A percentile compares a stretch with the other conserved stretches of the same genome.
These are phyloP conservation scores for Myripristis jacobus DNA, from an alignment of 2,797 vertebrate species.

Conservation along the genomic window DNA sequence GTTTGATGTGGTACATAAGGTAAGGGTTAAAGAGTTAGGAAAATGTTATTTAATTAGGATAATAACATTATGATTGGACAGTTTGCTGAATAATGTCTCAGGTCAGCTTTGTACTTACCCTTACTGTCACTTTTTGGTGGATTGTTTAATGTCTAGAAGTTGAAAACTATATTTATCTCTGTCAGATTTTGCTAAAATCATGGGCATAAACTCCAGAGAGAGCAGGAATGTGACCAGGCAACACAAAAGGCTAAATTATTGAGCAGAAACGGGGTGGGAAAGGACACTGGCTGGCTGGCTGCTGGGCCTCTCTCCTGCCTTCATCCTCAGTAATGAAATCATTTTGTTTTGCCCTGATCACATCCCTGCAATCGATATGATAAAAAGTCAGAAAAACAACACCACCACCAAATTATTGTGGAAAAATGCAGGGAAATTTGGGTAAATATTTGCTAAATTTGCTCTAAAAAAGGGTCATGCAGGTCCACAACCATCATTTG, in stretches of 20 bases:
- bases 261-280: too few species aligned
- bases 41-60: constrained; percentile 23
- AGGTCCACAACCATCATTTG: too few species aligned
- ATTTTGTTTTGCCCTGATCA: too few species aligned
- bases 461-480: too few species aligned
- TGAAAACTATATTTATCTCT: neutral
- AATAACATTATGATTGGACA: neutral
- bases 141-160: neutral
- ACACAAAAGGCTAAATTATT: neutral
- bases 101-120: neutral
- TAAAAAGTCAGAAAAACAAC: neutral
- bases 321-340: too few species aligned
- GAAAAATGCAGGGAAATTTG: neutral
- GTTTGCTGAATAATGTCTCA: neutral
- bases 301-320: too few species aligned
- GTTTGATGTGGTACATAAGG: constrained; percentile 30
- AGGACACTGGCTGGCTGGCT: too few species aligned
- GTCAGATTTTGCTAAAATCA: neutral
- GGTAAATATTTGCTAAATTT: too few species aligned
- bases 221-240: neutral
- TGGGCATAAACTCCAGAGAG: neutral
- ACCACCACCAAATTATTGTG: neutral
- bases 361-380: too few species aligned
- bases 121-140: neutral
- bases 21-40: constrained; percentile 37